Conservation (phyloP, 2,797 vertebrate genomes). For the Tauraco hartlaubi region DNA sequence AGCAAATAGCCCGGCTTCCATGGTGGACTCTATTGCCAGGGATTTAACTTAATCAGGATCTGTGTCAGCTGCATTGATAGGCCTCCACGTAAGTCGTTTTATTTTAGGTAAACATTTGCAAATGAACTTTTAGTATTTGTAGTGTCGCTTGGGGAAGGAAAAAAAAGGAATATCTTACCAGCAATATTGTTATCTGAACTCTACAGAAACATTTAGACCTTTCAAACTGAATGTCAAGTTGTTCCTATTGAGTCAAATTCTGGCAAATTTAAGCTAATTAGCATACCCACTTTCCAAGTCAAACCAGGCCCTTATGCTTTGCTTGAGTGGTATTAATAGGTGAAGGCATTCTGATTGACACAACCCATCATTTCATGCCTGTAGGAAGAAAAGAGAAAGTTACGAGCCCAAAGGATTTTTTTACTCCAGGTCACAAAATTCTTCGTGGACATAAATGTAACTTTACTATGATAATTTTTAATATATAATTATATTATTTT, state of each 20-base stretch:
- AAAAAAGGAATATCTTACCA: background rate
- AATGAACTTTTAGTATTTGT: conserved; percentile 9
- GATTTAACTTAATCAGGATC: background rate
- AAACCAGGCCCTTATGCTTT: conserved; percentile 16
- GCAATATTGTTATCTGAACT: background rate
- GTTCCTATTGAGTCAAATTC: conserved; percentile 43
- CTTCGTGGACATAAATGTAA: background rate
- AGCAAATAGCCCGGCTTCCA: background rate
- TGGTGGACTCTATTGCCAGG: background rate
- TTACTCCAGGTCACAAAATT: background rate
- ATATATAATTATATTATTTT: background rate
- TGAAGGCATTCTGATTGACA: background rate
- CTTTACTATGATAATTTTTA: background rate
- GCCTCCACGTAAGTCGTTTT: background rate
- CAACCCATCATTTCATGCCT: background rate
- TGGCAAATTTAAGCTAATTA: conserved; percentile 60
- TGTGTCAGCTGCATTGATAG: background rate
- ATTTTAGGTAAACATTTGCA: conserved; percentile 42
- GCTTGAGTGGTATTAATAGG: background rate
- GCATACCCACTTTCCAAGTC: conserved; percentile 2
- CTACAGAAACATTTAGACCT: conserved; percentile 46
- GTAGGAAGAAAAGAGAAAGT: background rate
- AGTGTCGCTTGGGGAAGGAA: background rate
- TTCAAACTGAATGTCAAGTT: conserved; percentile 67
- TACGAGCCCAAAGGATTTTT: background rate